phyloP scores from a whole-genome alignment of 2,797 vertebrate species.

The Sebastiscus albofasciatus region DNA sequence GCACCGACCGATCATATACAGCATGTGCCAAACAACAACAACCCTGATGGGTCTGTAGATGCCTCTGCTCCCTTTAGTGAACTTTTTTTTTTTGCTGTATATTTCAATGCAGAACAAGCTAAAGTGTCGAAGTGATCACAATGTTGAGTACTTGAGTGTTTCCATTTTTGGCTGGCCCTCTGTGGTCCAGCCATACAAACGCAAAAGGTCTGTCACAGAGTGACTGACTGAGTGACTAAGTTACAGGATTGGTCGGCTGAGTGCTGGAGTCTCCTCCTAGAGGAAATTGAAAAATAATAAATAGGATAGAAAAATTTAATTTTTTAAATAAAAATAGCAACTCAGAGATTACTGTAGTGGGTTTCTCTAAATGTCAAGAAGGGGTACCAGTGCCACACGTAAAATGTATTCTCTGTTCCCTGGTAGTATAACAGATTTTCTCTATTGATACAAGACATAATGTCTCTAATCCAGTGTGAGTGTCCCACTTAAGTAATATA shows the following conservation, averaged over 20 bases:
- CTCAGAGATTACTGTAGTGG: neutral
- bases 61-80: conserved; percentile 1
- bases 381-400: neutral
- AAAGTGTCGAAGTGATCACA: neutral
- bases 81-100: neutral
- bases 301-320: rapidly evolving
- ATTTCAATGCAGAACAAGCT: neutral
- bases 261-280: neutral
- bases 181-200: no score
- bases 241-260: neutral
- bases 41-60: conserved; percentile 6
- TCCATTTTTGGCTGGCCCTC: neutral
- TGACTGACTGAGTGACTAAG: no score
- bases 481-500: neutral
- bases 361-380: neutral
- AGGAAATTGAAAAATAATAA: no score
- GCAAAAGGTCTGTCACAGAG: no score
- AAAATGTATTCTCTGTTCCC: neutral
- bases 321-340: neutral
- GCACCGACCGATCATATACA: neutral
- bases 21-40: neutral
- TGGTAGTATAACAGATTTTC: neutral
- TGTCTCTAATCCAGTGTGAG: no score
- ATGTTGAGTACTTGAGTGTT: neutral
- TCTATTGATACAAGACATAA: neutral